These are phyloP conservation scores for Aplochiton taeniatus DNA, from an alignment of 2,797 vertebrate species.

Conservation along the genomic window DNA sequence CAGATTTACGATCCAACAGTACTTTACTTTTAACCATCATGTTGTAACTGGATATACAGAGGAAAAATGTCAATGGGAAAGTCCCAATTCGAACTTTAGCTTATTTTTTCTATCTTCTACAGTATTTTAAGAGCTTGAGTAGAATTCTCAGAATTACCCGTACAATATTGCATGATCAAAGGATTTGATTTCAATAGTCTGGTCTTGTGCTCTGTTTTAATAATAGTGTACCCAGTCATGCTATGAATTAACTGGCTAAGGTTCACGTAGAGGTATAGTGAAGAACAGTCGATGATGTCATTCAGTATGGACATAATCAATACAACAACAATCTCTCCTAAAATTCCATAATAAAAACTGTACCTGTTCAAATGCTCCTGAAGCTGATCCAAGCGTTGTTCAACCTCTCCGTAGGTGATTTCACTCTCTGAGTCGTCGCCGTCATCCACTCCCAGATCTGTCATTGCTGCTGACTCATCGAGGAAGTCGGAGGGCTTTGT, in stretches of 20 bases:
- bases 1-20: not conserved
- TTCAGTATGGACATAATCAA: too few species aligned
- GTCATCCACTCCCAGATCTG: constrained; percentile 82
- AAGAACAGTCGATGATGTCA: too few species aligned
- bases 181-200: too few species aligned
- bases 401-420: constrained; percentile 93
- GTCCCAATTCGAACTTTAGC: not conserved
- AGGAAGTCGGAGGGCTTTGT: constrained; percentile 71
- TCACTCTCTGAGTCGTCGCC: constrained; percentile 84
- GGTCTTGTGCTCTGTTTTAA: too few species aligned
- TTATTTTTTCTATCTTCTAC: too few species aligned
- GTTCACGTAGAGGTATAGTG: too few species aligned
- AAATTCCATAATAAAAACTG: not conserved
- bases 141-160: too few species aligned
- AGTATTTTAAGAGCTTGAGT: too few species aligned
- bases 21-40: not conserved
- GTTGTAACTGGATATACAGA: not conserved
- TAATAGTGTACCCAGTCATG: too few species aligned
- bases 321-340: too few species aligned
- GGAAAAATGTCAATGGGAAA: not conserved
- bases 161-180: too few species aligned
- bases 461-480: constrained; percentile 79
- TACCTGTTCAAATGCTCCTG: constrained; percentile 98
- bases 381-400: constrained; percentile 93
- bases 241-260: too few species aligned